Evolutionary conservation across 2,797 vertebrate genomes (phyloP).

Genomic region (Cyclopterus lumpus): DNA sequence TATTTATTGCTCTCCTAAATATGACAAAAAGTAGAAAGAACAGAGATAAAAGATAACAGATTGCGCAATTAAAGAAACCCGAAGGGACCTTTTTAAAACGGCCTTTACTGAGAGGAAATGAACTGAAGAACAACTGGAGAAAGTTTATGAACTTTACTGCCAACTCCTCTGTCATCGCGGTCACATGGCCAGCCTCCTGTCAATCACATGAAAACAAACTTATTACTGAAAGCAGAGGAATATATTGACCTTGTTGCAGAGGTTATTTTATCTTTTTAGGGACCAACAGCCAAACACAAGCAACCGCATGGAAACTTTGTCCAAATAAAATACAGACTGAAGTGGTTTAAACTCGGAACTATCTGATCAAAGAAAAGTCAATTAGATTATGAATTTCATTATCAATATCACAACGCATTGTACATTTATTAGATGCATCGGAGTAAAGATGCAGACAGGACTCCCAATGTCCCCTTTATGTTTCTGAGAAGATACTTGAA

Average conservation of each 20-base stretch:
- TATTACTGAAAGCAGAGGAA: background rate
- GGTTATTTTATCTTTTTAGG: background rate
- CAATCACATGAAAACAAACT: conserved; percentile 1
- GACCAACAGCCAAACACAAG: background rate
- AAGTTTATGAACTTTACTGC: conserved; percentile 3
- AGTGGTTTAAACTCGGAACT: background rate
- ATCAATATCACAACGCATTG: background rate
- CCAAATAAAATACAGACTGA: background rate
- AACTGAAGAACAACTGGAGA: conserved; percentile 13
- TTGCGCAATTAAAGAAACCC: conserved; percentile 52
- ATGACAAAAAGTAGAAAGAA: conserved; percentile 43
- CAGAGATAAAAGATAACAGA: conserved; percentile 46
- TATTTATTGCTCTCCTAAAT: conserved; percentile 60
- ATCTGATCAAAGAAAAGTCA: background rate
- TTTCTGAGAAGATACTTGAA: no score
- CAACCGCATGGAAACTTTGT: background rate
- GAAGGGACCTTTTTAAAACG: conserved; percentile 43
- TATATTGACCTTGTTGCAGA: background rate
- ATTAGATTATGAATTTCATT: background rate
- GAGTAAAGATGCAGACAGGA: no score
- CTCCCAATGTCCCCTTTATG: no score
- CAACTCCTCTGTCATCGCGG: background rate
- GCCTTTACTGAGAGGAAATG: background rate
- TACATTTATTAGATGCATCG: no score
- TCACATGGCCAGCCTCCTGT: background rate